Evolutionary conservation across 2,113 vertebrate species (phyloP), one percentile per base, ranked within the genome.

Genomic region (Recurvirostra avosetta): DNA sequence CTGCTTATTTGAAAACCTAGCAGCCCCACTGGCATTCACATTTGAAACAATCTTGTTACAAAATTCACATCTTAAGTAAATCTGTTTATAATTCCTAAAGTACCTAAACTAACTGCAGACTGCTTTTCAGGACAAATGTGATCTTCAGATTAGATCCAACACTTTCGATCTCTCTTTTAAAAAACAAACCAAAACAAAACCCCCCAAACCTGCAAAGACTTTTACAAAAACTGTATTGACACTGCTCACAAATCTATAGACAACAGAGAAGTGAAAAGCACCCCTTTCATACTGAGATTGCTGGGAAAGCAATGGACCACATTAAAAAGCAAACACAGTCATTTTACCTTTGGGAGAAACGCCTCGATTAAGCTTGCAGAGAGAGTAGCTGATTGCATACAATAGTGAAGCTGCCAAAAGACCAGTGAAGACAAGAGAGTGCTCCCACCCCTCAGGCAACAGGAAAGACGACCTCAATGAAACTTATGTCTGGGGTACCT

Each of bases 311-410:
- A 88, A 40, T 15, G 56, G 38, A 86, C 65, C 93, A 53, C 62
- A 90, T n/a, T 50, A 91, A 88, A 95, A 94, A 88, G 75, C 90
- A 93, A 61, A 88, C 84, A 87, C 82, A 71, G 52, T 52, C 49
- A 56, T 93, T 93, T 86, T 67, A 94, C 27, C 49, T 86, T 59
- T 5, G 17, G 36, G 88, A 94, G 90, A 96, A 94, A 86, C 59
- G 82, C 17, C 92, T 93, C 92, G 68, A 95, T 86, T 30, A 74
- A 84, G 72, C 75, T 41, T 94, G 90, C 34, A 71, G 62, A 73
- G 25, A 56, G 22, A 45, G 32, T 8, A 73, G 30, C 62, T 90
- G 50, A 86, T 27, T 61, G 49, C 8, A 47, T 14, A 70, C 26
- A 88, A 30, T 10, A 26, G 12, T 16, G 15, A 53, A 82, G 52